Percentiles rank a stretch among this genome's conserved stretches.
Evolutionary conservation across 2,888 invertebrate species (phyloP).

Genomic region (Nomada hirtipes): DNA sequence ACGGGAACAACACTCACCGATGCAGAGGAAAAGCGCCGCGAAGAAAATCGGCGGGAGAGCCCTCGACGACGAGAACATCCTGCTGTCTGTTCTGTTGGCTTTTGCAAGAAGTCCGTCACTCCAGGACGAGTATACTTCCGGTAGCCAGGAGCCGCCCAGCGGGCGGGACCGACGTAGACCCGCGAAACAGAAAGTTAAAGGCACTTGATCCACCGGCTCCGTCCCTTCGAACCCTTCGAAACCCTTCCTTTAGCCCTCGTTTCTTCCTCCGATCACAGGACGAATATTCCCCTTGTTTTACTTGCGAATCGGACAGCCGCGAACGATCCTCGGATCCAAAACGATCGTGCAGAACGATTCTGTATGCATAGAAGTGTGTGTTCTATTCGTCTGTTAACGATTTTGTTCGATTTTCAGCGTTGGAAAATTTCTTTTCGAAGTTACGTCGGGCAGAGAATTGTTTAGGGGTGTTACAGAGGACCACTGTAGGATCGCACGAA

Average conservation of each 20-base stretch:
- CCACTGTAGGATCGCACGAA: slow-evolving; percentile 16
- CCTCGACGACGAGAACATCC: slow-evolving; percentile 73
- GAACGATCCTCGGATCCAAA: slow-evolving; percentile 17
- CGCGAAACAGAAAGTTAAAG: slow-evolving; percentile 57
- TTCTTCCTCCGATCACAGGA: slow-evolving; percentile 17
- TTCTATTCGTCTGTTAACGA: neutral
- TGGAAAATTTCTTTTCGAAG: neutral
- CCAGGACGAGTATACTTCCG: slow-evolving; percentile 52
- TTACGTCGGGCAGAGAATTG: neutral
- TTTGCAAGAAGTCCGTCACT: slow-evolving; percentile 34
- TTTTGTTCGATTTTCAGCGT: neutral
- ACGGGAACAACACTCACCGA: slow-evolving; percentile 76
- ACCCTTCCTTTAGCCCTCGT: neutral
- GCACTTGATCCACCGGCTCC: slow-evolving; percentile 54
- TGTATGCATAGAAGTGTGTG: too few species aligned
- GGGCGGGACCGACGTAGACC: slow-evolving; percentile 59
- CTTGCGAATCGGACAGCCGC: neutral
- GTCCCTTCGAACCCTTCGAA: neutral
- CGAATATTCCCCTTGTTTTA: neutral
- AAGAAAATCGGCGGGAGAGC: slow-evolving; percentile 74
- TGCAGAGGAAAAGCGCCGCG: slow-evolving; percentile 71
- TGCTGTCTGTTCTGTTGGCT: slow-evolving; percentile 36
- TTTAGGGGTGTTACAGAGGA: neutral
- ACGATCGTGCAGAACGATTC: slow-evolving; percentile 15
- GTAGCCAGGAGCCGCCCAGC: slow-evolving; percentile 54